Base-by-base conservation (phyloP, 64 coral and sea anemone species). In the Exaiptasia diaphana region DNA sequence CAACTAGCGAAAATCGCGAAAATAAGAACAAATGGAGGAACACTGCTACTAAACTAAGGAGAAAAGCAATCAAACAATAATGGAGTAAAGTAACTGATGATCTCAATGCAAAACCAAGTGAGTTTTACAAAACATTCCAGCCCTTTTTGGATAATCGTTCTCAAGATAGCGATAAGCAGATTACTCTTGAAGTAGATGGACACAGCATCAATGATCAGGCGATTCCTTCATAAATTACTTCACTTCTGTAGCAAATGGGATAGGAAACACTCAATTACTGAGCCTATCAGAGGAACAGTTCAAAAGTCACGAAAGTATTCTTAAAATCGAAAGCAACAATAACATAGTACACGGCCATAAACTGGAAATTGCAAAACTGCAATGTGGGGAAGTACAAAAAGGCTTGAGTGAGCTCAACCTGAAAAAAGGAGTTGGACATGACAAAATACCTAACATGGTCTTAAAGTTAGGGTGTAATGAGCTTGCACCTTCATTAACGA, bases 61-160 rank as follows among this genome's bases (percentile, higher is more conserved):
- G 74, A 50, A 78, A 53, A 78, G 74, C 52, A 32, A 81, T 81
- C 10, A 81, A 65, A 65, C 38, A 81, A 41, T 64, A 81, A 18
- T 81, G 77, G 77, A 45, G 22, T 36, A 63, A 81, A 40, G 65
- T 64, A 43, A 40, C 77, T 45, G 58, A 81, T 3, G 77, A 67
- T 64, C 57, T 81, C 17, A 64, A 65, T 25, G 40, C 56, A 32
- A 81, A 81, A 31, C 74, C 74, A 12, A 79, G 21, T n/a, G 44
- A 75, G 39, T 75, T 75, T 36, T 49, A 46, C 46, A 75, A 45
- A 71, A 71, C 38, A 11, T 71, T 34, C 37, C 9, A 28, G 38
- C 38, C 38, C 11, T 71, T 41, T 38, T 29, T 73, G 14, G 28
- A 21, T 41, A 38, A 41, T 41, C 55, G 14, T 13, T 27, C 25